A percentile compares a stretch with the other conserved stretches of the same genome.
Evolutionary conservation across 2,888 invertebrate genomes (phyloP).

Genomic region (Idaea aversata): DNA sequence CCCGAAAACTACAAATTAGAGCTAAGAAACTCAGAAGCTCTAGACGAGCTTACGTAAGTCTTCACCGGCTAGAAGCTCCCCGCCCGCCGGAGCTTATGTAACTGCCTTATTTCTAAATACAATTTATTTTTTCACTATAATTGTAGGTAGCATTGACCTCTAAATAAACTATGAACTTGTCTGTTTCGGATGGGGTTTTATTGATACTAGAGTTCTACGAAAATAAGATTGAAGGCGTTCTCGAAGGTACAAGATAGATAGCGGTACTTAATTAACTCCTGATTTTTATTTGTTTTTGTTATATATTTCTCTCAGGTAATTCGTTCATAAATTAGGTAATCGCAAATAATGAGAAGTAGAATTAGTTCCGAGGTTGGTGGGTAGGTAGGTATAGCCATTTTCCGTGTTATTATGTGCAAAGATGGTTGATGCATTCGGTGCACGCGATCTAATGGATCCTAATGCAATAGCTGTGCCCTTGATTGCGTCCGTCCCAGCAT

Average conservation of each 20-base stretch:
- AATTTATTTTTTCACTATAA: constrained; percentile 49
- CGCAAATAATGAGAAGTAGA: background rate
- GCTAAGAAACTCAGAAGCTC: constrained; percentile 39
- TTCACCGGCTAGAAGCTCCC: constrained; percentile 48
- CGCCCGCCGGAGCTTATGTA: constrained; percentile 67
- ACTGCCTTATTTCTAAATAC: constrained; percentile 54
- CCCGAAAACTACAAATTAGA: constrained; percentile 38
- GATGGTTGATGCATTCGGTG: background rate
- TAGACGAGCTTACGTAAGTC: constrained; percentile 72
- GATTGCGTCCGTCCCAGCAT: constrained; percentile 37
- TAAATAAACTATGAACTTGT: constrained; percentile 32
- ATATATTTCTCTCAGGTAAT: background rate
- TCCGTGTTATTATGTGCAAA: constrained; percentile 1
- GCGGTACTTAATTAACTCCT: background rate
- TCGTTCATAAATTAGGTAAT: background rate
- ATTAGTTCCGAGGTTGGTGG: constrained; percentile 14
- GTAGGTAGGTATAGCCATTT: constrained; percentile 10
- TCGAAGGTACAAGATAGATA: constrained; percentile 9
- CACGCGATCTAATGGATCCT: constrained; percentile 38
- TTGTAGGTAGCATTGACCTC: constrained; percentile 48
- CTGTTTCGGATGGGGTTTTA: constrained; percentile 25
- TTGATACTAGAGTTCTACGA: constrained; percentile 19
- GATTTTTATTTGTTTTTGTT: background rate
- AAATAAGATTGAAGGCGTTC: constrained; percentile 18
- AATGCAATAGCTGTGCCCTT: constrained; percentile 47